A percentile compares a stretch with the other conserved stretches of the same genome.
Conservation (phyloP, 2,113 vertebrate species). For the Paraplagusia blochii region DNA sequence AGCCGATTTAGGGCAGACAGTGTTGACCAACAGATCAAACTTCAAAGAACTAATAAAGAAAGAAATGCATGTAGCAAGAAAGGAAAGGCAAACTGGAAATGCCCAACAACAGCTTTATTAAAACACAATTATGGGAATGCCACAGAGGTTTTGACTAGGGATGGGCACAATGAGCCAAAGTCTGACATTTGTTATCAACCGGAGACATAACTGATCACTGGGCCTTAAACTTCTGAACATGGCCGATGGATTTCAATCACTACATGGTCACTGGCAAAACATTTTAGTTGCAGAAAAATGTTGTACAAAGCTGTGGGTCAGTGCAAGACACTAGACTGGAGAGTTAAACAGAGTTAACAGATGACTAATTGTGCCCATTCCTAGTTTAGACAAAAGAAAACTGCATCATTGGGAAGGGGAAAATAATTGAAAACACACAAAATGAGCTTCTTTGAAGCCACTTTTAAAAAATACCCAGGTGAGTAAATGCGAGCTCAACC, state of each 20-base stretch:
- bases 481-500: conserved; percentile 72
- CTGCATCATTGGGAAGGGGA: conserved; percentile 50
- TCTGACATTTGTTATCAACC: too few species aligned
- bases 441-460: conserved; percentile 82
- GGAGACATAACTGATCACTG: too few species aligned
- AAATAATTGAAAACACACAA: conserved; percentile 7
- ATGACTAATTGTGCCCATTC: too few species aligned
- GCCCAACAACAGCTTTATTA: conserved; percentile 67
- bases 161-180: too few species aligned
- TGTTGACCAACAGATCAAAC: neutral
- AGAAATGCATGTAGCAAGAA: conserved; percentile 11
- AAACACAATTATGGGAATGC: conserved; percentile 64
- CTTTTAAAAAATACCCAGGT: conserved; percentile 72
- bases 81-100: conserved; percentile 26
- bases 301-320: too few species aligned
- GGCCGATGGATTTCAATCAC: too few species aligned
- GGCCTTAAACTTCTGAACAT: too few species aligned
- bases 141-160: conserved; percentile 36
- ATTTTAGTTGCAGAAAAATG: too few species aligned
- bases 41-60: neutral
- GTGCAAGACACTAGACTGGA: too few species aligned
- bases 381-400: conserved; percentile 49
- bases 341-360: too few species aligned
- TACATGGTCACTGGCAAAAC: too few species aligned
- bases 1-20: conserved; percentile 1